Percentiles rank a stretch among this genome's conserved stretches.
Evolutionary conservation across 2,113 vertebrate species (phyloP).

Genomic region (Phycodurus eques): DNA sequence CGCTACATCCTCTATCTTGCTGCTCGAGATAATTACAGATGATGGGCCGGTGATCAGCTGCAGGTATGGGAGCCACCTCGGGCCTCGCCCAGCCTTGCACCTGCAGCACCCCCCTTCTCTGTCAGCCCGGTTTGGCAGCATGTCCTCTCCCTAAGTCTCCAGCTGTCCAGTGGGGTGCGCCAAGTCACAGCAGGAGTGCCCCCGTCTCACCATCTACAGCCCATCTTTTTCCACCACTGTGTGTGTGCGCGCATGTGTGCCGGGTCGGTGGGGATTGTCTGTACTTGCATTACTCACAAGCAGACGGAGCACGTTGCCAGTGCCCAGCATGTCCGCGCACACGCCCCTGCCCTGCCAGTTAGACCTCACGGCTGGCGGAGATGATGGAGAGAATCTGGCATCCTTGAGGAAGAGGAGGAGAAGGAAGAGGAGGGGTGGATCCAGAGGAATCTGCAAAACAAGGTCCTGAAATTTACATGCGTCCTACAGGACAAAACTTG

Average conservation of each 20-base stretch:
- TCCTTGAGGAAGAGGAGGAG: constrained; percentile 52
- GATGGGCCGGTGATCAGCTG: constrained; percentile 74
- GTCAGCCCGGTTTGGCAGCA: constrained; percentile 81
- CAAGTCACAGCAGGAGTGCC: constrained; percentile 96
- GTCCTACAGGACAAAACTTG: constrained; percentile 59
- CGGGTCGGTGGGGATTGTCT: constrained; percentile 30
- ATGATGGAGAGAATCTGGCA: constrained; percentile 83
- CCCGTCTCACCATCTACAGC: constrained; percentile 81
- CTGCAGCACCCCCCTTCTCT: constrained; percentile 72
- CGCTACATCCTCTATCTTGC: constrained; percentile 32
- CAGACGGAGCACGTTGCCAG: constrained; percentile 83
- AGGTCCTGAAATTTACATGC: constrained; percentile 56
- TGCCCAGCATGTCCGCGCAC: constrained; percentile 78
- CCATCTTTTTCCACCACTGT: constrained; percentile 49
- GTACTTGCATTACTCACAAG: constrained; percentile 75
- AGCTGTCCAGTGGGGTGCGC: constrained; percentile 92
- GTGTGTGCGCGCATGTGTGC: constrained; percentile 6
- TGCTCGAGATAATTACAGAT: constrained; percentile 75
- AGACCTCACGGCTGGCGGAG: constrained; percentile 74
- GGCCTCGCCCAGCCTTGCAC: constrained; percentile 59
- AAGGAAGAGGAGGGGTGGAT: constrained; percentile 45
- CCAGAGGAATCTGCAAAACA: constrained; percentile 72
- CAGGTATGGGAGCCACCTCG: constrained; percentile 75
- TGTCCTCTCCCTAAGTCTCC: constrained; percentile 82
- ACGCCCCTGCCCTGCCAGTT: constrained; percentile 78